Evolutionary conservation across 1,140 invertebrate species (phyloP).

Genomic region (Drosophila subpulchrella): DNA sequence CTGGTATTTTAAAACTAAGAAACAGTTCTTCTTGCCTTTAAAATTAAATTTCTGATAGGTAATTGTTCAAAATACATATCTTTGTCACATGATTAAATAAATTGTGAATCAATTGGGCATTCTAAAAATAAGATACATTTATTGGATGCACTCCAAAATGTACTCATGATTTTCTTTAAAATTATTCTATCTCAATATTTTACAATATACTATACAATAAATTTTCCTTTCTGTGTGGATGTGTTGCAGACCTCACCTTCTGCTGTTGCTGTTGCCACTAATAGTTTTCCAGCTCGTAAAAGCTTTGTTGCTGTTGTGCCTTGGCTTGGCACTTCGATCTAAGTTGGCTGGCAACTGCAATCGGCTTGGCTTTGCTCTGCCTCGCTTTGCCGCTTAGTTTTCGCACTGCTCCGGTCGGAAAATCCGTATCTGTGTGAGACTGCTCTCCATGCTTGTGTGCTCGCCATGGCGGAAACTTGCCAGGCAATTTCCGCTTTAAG

Average conservation of each 20-base stretch:
- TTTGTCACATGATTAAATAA: too few relatives aligned
- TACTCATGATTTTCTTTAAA: too few relatives aligned
- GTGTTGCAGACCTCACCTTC: conserved; percentile 1
- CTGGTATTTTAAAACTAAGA: too few relatives aligned
- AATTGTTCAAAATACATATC: neutral
- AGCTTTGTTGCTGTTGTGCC: conserved; percentile 55
- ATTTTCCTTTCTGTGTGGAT: conserved; percentile 18
- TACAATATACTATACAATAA: too few relatives aligned
- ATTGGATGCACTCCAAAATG: too few relatives aligned
- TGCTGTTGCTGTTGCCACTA: conserved; percentile 60
- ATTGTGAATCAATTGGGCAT: too few relatives aligned
- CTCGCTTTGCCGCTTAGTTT: conserved; percentile 7
- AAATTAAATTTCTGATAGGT: too few relatives aligned
- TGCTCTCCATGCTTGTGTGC: conserved; percentile 54
- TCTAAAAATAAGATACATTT: too few relatives aligned
- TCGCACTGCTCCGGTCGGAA: conserved; percentile 11
- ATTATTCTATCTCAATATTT: too few relatives aligned
- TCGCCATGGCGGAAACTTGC: conserved; percentile 74
- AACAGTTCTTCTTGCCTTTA: too few relatives aligned
- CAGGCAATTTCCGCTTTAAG: conserved; percentile 84
- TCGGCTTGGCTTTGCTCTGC: conserved; percentile 31
- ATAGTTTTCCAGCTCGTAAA: conserved; percentile 78
- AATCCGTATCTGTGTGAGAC: conserved; percentile 19
- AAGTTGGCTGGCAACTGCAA: conserved; percentile 43
- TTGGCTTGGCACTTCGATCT: conserved; percentile 63